phyloP scores from a whole-genome alignment of 1,140 invertebrate genomes.

The Acromyrmex echinatior region DNA sequence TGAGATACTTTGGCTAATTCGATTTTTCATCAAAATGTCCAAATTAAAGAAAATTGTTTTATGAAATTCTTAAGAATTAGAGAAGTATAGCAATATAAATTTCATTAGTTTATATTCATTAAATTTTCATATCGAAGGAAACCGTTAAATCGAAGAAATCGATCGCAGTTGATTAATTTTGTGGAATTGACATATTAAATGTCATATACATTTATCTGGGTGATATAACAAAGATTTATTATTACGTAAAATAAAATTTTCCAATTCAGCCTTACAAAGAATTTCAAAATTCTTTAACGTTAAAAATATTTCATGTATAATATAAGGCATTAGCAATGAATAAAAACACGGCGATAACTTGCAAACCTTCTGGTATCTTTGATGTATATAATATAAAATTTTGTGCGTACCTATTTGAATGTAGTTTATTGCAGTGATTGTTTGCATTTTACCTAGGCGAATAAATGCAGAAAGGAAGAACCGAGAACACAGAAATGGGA shows the following conservation, averaged over 20 bases:
- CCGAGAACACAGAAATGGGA: not conserved
- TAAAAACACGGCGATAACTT: too few relatives aligned
- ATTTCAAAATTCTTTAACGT: too few relatives aligned
- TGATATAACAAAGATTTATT: not conserved
- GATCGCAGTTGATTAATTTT: not conserved
- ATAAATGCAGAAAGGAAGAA: not conserved
- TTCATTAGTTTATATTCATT: not conserved
- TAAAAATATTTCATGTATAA: too few relatives aligned
- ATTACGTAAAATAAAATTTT: not conserved
- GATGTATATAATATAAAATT: not conserved
- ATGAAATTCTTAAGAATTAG: not conserved
- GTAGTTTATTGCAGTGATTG: constrained; percentile 26
- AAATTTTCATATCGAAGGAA: not conserved
- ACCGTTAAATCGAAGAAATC: not conserved
- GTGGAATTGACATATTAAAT: not conserved
- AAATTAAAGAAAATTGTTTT: not conserved
- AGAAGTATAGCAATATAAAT: not conserved
- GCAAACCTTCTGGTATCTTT: constrained; percentile 13
- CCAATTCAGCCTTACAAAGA: not conserved
- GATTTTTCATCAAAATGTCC: not conserved
- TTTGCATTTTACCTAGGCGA: constrained; percentile 43
- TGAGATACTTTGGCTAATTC: not conserved
- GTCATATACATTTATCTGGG: not conserved
- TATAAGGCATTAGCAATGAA: not conserved
- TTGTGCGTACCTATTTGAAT: constrained; percentile 17